These are phyloP conservation scores for Seira musarum DNA, from an alignment of 2,888 invertebrate species.

Conservation along the genomic window DNA sequence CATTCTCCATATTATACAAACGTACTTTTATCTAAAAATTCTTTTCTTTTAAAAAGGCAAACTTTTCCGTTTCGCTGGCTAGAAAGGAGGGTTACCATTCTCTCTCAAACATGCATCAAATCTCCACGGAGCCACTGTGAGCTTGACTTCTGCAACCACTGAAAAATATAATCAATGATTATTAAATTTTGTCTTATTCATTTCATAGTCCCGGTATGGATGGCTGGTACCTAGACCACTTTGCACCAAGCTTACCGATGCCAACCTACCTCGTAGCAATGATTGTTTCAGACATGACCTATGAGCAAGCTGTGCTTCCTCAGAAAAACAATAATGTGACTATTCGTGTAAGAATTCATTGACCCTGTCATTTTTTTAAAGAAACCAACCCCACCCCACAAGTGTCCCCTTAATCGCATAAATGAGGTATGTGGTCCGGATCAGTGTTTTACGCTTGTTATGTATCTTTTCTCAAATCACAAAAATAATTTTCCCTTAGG, in stretches of 20 bases:
- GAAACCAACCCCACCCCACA: no score
- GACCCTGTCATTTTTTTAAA: no score
- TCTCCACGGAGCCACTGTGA: slow-evolving; percentile 59
- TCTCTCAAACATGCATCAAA: slow-evolving; percentile 57
- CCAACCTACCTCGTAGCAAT: slow-evolving; percentile 95
- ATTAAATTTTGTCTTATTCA: no score
- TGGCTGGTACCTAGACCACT: slow-evolving; percentile 79
- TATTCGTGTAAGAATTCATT: no score
- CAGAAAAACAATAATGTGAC: no score
- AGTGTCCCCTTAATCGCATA: no score
- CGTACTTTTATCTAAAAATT: neutral
- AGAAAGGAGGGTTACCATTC: slow-evolving; percentile 55
- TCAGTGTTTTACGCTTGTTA: no score
- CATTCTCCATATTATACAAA: neutral
- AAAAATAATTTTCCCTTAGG: no score
- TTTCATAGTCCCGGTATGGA: slow-evolving; percentile 53
- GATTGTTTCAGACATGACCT: slow-evolving; percentile 88
- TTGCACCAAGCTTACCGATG: slow-evolving; percentile 89
- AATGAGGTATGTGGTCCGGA: no score
- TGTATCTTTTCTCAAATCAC: no score
- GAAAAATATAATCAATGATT: no score
- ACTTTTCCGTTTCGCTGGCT: slow-evolving; percentile 56
- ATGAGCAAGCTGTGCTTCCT: slow-evolving; percentile 43
- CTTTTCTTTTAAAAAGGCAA: slow-evolving; percentile 38
- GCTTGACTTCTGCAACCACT: no score